Base-by-base conservation (phyloP, 2,113 vertebrate species). In the Taurulus bubalis region DNA sequence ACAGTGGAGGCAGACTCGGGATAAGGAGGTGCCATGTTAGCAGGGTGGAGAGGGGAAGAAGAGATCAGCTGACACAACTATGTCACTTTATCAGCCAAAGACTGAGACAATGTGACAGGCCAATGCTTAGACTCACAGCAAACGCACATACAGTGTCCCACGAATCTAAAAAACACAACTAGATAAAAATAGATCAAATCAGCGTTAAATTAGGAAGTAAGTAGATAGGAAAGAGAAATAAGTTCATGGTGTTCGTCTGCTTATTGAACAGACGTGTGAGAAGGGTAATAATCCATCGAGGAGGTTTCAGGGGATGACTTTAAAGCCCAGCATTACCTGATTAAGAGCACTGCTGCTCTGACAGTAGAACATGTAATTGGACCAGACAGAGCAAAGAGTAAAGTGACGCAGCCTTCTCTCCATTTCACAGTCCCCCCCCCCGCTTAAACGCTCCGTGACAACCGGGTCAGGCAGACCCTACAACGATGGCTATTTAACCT, bases 361-460 rank as follows among this genome's bases (percentile, higher is more conserved):
- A 90, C 85, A 56, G 71, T 40, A 59, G 85, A 82, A 91, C 90
- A 92, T 82, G 68, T 92, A 93, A 94, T 94, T 93, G 88, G 85
- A 91, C 71, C 71, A 90, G 93, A 93, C 90, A 90, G 81, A 86
- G 71, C 72, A 90, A 92, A 89, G 87, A 83, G 79, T 77, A 76
- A 74, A 69, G 76, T 18, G 77, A 87, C 87, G 80, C 71, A 70
- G 85, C 67, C n/a, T 42, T 77, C 79, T 79, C 76, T 75, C 16
- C 47, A 71, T 32, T 45, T 12, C 38, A 62, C 62, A 32, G 49
- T 60, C 40, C 45, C 16, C 63, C 40, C 45, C 16, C 63, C 58
- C 53, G 38, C 28, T 73, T 38, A 77, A 79, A 78, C 66, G 62
- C 63, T 85, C 20, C 1, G 47, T 49, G 40, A 79, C 79, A 85